A percentile compares a stretch with the other conserved stretches of the same genome.
Evolutionary conservation across 1,140 invertebrate species (phyloP).

Genomic region (Caenorhabditis tropicalis): DNA sequence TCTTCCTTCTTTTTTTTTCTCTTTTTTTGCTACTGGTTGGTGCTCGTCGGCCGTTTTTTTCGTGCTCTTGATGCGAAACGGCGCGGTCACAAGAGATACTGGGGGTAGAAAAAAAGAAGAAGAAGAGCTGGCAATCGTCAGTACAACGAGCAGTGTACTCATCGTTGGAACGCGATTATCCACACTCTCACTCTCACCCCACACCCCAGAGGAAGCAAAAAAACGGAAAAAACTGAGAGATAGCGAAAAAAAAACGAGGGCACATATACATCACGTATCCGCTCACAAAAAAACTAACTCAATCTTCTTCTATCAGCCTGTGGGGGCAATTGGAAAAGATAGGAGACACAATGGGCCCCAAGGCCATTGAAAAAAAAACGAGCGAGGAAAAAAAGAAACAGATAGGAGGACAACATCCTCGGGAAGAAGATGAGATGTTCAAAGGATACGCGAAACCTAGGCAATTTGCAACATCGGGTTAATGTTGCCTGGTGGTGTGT

Average conservation of each 20-base stretch:
- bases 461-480: constrained; percentile 19
- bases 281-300: constrained; percentile 42
- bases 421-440: constrained; percentile 15
- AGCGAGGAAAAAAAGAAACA: background rate
- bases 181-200: constrained; percentile 36
- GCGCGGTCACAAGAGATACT: constrained; percentile 30
- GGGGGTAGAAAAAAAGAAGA: background rate
- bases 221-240: background rate
- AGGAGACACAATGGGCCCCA: constrained; percentile 34
- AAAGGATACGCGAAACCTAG: constrained; percentile 18
- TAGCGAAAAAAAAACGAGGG: constrained; percentile 25
- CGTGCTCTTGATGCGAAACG: constrained; percentile 39
- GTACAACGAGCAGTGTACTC: constrained; percentile 44
- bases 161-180: constrained; percentile 44
- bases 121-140: constrained; percentile 39
- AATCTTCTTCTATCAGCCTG: constrained; percentile 39
- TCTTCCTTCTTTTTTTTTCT: constrained; percentile 22
- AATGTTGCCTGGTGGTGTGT: background rate
- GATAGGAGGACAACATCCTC: background rate
- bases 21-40: constrained; percentile 23
- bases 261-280: constrained; percentile 42
- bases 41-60: constrained; percentile 41
- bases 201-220: constrained; percentile 35
- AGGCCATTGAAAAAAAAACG: constrained; percentile 20
- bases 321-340: constrained; percentile 37